phyloP scores from a whole-genome alignment of 2,888 invertebrate genomes.

The Mimachlamys varia region DNA sequence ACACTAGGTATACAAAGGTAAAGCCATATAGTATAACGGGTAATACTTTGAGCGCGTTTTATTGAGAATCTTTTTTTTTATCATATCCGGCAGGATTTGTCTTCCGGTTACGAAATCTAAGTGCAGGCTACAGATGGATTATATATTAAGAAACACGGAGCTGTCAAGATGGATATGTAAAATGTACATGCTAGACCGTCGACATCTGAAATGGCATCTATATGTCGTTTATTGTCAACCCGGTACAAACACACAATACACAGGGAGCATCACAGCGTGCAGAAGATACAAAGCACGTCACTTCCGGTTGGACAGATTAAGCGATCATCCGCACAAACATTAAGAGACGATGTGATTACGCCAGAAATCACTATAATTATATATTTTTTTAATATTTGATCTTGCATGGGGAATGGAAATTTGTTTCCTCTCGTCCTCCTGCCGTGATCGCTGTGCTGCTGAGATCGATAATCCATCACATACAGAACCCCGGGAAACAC shows the following conservation, averaged over 20 bases:
- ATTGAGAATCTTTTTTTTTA: too few relatives aligned
- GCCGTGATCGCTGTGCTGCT: background rate
- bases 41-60: too few relatives aligned
- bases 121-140: too few relatives aligned
- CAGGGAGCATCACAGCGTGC: background rate
- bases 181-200: background rate
- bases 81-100: too few relatives aligned
- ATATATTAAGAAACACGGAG: too few relatives aligned
- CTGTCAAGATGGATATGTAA: too few relatives aligned
- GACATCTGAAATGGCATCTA: background rate
- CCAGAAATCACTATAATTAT: background rate
- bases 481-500: background rate
- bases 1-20: too few relatives aligned
- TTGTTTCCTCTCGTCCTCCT: background rate
- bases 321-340: background rate
- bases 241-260: background rate
- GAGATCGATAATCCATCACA: background rate
- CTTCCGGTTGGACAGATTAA: slow-evolving; percentile 20
- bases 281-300: background rate
- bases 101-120: too few relatives aligned
- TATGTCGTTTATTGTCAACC: background rate
- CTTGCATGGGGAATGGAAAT: background rate
- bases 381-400: background rate
- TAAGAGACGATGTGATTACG: background rate
- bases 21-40: too few relatives aligned